phyloP scores from a whole-genome alignment of 2,797 vertebrate genomes.

The Emydoidea blandingii region DNA sequence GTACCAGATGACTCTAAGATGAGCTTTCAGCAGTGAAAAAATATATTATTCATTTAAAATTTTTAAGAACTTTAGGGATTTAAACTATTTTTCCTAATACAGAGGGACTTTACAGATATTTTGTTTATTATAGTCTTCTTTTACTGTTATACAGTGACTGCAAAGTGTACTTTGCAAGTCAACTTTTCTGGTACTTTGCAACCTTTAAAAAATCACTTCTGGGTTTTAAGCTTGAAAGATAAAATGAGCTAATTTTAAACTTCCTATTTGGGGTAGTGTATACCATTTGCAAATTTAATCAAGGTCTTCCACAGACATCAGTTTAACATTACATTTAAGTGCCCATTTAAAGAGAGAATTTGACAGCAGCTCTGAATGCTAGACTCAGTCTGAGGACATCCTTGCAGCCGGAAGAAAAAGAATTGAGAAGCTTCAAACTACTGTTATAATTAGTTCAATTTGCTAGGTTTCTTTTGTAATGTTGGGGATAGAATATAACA shows the following conservation, averaged over 20 bases:
- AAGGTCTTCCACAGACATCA: constrained; percentile 57
- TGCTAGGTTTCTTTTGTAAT: constrained; percentile 58
- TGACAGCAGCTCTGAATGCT: constrained; percentile 46
- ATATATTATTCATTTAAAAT: constrained; percentile 24
- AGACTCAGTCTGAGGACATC: constrained; percentile 48
- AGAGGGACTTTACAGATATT: background rate
- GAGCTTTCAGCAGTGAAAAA: constrained; percentile 8
- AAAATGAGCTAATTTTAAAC: constrained; percentile 43
- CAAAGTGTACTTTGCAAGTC: constrained; percentile 24
- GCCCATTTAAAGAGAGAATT: constrained; percentile 48
- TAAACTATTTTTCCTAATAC: background rate
- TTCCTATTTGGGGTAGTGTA: constrained; percentile 36
- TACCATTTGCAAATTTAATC: constrained; percentile 70
- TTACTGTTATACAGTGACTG: constrained; percentile 5
- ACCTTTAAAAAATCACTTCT: constrained; percentile 10
- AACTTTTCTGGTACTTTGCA: constrained; percentile 37
- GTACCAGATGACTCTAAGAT: background rate
- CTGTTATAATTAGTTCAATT: constrained; percentile 74
- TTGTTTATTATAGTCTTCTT: constrained; percentile 25
- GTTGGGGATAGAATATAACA: background rate
- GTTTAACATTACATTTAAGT: constrained; percentile 71
- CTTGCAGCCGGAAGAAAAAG: constrained; percentile 53
- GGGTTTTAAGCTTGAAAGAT: constrained; percentile 54
- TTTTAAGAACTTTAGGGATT: constrained; percentile 28
- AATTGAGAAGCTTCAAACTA: constrained; percentile 59